These are phyloP conservation scores for Squalus acanthias DNA, from an alignment of 2,797 vertebrate genomes.

Conservation along the genomic window DNA sequence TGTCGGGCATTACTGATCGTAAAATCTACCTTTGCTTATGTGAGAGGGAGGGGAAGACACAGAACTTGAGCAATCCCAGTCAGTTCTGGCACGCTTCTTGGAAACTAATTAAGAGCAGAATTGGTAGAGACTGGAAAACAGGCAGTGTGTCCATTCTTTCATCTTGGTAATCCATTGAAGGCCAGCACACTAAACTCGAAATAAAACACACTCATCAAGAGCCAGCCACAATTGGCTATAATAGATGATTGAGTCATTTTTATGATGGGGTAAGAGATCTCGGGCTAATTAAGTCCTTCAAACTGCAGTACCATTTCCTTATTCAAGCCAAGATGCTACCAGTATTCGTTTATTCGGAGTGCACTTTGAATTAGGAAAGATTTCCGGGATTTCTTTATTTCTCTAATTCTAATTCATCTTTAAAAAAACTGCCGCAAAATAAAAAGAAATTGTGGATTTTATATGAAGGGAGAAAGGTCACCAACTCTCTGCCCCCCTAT, in stretches of 20 bases:
- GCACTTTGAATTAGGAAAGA: neutral
- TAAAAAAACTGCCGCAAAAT: neutral
- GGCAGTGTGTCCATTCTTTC: neutral
- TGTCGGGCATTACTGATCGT: neutral
- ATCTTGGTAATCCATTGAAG: neutral
- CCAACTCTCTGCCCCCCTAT: neutral
- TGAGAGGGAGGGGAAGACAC: neutral
- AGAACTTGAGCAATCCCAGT: neutral
- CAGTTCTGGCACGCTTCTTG: neutral
- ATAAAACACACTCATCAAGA: neutral
- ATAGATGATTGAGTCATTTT: neutral
- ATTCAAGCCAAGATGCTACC: neutral
- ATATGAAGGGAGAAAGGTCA: neutral
- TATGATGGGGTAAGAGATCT: neutral
- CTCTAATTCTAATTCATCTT: neutral
- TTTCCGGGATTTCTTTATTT: neutral
- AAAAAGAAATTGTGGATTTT: neutral
- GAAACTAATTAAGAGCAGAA: neutral
- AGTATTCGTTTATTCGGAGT: neutral
- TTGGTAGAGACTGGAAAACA: neutral
- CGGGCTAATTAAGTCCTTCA: neutral
- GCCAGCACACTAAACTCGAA: neutral
- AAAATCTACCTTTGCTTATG: neutral
- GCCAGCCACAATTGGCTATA: neutral
- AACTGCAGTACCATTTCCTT: neutral